Evolutionary conservation across 1,140 invertebrate species (phyloP).

Genomic region (Thereuonema tuberculata): DNA sequence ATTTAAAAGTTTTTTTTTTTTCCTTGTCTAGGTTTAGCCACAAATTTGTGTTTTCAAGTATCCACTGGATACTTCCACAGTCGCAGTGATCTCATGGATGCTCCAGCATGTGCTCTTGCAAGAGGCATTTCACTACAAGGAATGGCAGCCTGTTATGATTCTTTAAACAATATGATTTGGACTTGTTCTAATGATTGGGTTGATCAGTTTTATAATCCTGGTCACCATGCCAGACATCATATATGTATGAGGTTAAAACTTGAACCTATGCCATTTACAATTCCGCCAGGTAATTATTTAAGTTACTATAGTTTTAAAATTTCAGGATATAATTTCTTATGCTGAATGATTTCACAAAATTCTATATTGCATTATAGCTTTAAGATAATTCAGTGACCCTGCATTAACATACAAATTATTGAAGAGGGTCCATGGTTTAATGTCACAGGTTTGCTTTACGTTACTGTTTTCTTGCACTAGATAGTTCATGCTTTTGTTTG

Average conservation of each 20-base stretch:
- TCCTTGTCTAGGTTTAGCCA: slow-evolving; percentile 25
- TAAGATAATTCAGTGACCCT: too few species aligned
- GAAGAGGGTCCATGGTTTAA: too few species aligned
- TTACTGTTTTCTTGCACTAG: too few species aligned
- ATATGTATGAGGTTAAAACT: slow-evolving; percentile 23
- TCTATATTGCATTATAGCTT: too few species aligned
- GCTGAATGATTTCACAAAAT: too few species aligned
- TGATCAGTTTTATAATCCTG: slow-evolving; percentile 32
- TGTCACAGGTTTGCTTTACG: too few species aligned
- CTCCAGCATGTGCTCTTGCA: slow-evolving; percentile 27
- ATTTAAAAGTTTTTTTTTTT: slow-evolving; percentile 2
- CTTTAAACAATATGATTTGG: slow-evolving; percentile 31
- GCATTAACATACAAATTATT: too few species aligned
- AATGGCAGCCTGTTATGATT: slow-evolving; percentile 31
- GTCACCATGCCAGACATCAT: slow-evolving; percentile 28
- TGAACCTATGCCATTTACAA: not conserved
- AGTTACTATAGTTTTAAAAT: too few species aligned
- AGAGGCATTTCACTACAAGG: slow-evolving; percentile 23
- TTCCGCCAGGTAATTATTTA: not conserved
- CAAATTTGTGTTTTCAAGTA: slow-evolving; percentile 28
- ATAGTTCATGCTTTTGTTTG: too few species aligned
- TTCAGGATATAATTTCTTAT: too few species aligned
- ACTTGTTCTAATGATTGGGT: slow-evolving; percentile 28
- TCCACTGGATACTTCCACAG: slow-evolving; percentile 25
- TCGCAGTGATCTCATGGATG: slow-evolving; percentile 27